Base-by-base conservation (phyloP, 2,888 invertebrate species). In the Tetragonisca angustula region DNA sequence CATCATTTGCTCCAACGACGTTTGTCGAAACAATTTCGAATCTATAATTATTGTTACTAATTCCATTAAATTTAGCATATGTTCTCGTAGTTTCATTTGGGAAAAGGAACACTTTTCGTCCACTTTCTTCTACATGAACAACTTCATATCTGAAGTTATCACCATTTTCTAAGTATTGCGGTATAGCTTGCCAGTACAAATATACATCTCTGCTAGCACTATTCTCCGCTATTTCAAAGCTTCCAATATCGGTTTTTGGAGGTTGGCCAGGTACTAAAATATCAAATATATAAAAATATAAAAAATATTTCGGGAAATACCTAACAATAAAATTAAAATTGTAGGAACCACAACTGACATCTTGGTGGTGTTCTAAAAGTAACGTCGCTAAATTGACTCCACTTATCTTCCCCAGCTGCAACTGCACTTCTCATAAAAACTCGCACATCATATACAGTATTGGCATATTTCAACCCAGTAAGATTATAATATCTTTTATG, bases 121-220 rank as follows among this genome's bases (percentile, higher is more conserved):
- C 95, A 79, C 91, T 93, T 87, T 94, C 95, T 81, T 94, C 92
- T 3, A 95, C 93, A 79, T 93, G 91, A 56, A 95, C 94, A n/a
- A 97, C 95, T 87, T 95, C 95, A 92, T 98, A 98, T 3, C 95
- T 95, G 91, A 98, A 97, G 91, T 97, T 95, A 11, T 96, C 96
- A 32, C 98, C 98, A 91, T 97, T 97, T 90, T 97, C 96, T 88
- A 96, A 95, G 92, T 96, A 95, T 67, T 95, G 95, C 32, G 96
- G 96, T 73, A 98, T 95, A 86, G 97, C 96, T 92, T 97, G 96
- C 98, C 98, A 98, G 93, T 98, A 98, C 36, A 98, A 95, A 92
- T 96, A 96, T 64, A 97, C 95, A 76, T 96, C 95, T 85, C 97
- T 95, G 82, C 95, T 95, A 61, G 94, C 94, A 32, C 95, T 95